phyloP scores from a whole-genome alignment of 2,797 vertebrate genomes.

The Danio aesculapii region DNA sequence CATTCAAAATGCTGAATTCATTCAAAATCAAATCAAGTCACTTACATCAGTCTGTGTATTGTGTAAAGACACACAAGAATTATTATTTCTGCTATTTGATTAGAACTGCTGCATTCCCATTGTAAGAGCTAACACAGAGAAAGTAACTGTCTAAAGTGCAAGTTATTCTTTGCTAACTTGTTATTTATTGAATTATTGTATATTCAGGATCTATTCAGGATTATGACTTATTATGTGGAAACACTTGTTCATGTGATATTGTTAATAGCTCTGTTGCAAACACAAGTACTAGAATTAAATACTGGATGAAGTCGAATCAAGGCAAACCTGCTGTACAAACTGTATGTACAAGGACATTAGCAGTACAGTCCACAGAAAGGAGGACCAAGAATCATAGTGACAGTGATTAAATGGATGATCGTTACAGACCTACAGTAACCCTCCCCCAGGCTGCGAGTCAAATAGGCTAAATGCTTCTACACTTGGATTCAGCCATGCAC shows the following conservation, averaged over 20 bases:
- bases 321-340: slow-evolving; percentile 11
- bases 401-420: slow-evolving; percentile 59
- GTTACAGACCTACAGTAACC: slow-evolving; percentile 43
- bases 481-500: background rate
- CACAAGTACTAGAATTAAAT: too few species aligned
- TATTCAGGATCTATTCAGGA: background rate
- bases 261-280: too few species aligned
- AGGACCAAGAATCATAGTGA: slow-evolving; percentile 30
- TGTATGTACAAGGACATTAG: background rate
- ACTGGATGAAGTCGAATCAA: too few species aligned
- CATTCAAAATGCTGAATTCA: background rate
- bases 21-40: background rate
- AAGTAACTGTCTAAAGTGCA: background rate
- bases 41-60: too few species aligned
- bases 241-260: background rate
- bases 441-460: slow-evolving; percentile 45
- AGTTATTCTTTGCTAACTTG: slow-evolving; percentile 1
- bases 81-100: background rate
- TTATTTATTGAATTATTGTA: background rate
- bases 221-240: background rate
- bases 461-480: slow-evolving; percentile 56
- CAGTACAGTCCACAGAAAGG: slow-evolving; percentile 33
- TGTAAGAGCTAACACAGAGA: slow-evolving; percentile 35
- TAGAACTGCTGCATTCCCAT: slow-evolving; percentile 18
- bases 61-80: background rate